phyloP scores from a whole-genome alignment of 1,140 invertebrate species.

The Philotrypesis tridentata region DNA sequence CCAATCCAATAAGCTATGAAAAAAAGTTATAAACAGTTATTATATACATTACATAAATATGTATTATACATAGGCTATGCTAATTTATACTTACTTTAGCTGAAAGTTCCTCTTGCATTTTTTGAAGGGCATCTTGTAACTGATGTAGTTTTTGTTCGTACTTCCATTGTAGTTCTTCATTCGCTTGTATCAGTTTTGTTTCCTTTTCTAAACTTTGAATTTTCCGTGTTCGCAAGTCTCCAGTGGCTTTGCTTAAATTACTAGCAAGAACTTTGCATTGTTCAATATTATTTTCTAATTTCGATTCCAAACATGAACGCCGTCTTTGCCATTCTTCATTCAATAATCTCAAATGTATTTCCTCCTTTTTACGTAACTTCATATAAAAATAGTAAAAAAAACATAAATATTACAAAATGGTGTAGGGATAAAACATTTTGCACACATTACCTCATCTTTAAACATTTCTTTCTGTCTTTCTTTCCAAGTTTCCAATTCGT shows the following conservation, averaged over 20 bases:
- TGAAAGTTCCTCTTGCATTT: constrained; percentile 67
- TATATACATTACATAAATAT: constrained; percentile 14
- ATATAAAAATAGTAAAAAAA: constrained; percentile 31
- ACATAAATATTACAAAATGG: background rate
- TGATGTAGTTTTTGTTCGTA: constrained; percentile 68
- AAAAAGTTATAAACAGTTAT: constrained; percentile 41
- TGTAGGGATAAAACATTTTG: background rate
- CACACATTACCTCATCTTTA: constrained; percentile 62
- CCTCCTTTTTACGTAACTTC: constrained; percentile 68
- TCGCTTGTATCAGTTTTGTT: constrained; percentile 64
- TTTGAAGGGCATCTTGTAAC: constrained; percentile 61
- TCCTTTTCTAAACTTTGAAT: constrained; percentile 69
- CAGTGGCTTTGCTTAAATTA: constrained; percentile 67
- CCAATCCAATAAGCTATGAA: constrained; percentile 59
- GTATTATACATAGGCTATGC: background rate
- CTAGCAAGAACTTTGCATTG: constrained; percentile 69
- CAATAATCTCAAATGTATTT: constrained; percentile 67
- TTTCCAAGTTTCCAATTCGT: constrained; percentile 75
- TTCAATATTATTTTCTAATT: constrained; percentile 63
- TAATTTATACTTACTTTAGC: constrained; percentile 57
- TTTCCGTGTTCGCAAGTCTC: constrained; percentile 66
- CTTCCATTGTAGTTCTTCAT: constrained; percentile 67
- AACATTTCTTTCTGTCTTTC: constrained; percentile 73
- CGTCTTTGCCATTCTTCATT: constrained; percentile 70
- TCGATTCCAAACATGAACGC: constrained; percentile 66